Percentiles rank a stretch among this genome's conserved stretches.
Evolutionary conservation across 2,113 vertebrate species (phyloP).

Genomic region (Zosterops pallidus): DNA sequence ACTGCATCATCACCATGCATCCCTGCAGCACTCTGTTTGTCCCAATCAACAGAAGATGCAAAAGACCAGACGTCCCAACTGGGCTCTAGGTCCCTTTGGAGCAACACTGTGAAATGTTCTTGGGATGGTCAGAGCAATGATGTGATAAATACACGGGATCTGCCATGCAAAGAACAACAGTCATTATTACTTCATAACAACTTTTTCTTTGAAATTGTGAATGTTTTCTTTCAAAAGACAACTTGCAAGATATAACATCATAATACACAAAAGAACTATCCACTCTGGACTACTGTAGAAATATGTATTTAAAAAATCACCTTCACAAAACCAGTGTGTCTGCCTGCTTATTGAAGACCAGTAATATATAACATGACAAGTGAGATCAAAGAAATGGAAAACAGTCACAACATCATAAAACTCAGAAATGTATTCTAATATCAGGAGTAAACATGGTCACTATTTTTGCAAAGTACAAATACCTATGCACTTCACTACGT

Average conservation of each 20-base stretch:
- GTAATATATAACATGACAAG: background rate
- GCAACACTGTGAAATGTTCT: background rate
- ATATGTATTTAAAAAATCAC: background rate
- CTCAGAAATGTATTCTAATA: background rate
- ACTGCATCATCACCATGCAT: background rate
- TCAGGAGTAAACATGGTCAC: background rate
- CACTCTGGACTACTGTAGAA: background rate
- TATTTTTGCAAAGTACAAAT: background rate
- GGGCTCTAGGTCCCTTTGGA: background rate
- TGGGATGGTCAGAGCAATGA: background rate
- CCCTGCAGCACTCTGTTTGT: background rate
- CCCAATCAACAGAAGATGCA: background rate
- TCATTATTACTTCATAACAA: background rate
- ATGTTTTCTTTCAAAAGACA: slow-evolving; percentile 15
- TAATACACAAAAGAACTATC: background rate
- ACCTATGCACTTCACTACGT: background rate
- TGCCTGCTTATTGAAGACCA: background rate
- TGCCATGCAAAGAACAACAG: background rate
- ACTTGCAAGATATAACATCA: background rate
- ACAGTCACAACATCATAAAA: background rate
- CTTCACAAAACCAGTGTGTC: background rate
- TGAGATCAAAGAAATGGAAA: background rate
- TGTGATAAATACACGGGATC: background rate
- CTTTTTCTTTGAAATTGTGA: background rate
- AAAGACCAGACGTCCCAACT: background rate